Conservation (phyloP, 1,140 invertebrate genomes). For the Notospermus geniculatus region DNA sequence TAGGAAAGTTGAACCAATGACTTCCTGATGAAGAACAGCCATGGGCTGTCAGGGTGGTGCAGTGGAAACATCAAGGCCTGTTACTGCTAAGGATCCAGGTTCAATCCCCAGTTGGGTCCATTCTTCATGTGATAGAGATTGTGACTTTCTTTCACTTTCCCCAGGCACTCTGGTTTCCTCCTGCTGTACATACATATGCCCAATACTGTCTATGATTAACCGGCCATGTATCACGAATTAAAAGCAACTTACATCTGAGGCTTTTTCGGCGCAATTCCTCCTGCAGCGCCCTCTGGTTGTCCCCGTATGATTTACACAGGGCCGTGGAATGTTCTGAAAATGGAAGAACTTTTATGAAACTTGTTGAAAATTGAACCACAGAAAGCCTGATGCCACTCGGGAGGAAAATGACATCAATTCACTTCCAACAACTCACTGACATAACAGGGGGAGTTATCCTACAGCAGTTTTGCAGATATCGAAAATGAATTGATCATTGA, state of each 20-base stretch:
- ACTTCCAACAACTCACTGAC: not conserved
- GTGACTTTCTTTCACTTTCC: too few species aligned
- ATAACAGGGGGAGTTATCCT: not conserved
- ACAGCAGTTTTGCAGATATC: too few species aligned
- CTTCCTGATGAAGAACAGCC: not conserved
- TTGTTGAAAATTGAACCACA: too few species aligned
- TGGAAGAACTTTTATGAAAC: too few species aligned
- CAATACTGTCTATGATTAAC: not conserved
- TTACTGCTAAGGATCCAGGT: too few species aligned
- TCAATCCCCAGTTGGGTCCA: too few species aligned
- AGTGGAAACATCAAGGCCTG: not conserved
- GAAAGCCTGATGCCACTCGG: not conserved
- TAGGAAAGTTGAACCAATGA: too few species aligned
- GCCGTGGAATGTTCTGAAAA: slow-evolving; percentile 63
- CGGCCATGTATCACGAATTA: not conserved
- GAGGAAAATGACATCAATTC: not conserved
- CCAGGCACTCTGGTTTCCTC: too few species aligned
- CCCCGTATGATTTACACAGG: slow-evolving; percentile 63
- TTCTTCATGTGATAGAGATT: too few species aligned
- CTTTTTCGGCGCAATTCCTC: slow-evolving; percentile 21
- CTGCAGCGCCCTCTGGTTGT: slow-evolving; percentile 36
- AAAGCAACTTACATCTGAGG: slow-evolving; percentile 28
- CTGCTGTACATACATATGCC: not conserved
- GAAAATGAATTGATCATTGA: not conserved
- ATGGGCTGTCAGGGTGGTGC: too few species aligned